phyloP scores from a whole-genome alignment of 2,888 invertebrate species.

The Megamerina dolium region DNA sequence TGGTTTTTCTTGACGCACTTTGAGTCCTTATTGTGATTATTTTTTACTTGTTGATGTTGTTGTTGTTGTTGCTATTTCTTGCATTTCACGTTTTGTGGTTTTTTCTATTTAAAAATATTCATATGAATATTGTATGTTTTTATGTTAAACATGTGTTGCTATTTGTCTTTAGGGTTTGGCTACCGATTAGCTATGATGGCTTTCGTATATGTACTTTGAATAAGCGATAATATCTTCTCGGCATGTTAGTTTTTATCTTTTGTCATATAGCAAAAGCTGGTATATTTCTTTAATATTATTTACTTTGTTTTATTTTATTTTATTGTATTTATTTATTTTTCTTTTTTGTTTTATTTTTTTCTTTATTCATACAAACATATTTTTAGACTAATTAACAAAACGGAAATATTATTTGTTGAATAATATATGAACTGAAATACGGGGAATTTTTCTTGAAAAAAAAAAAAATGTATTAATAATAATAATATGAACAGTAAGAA shows the following conservation, averaged over 20 bases:
- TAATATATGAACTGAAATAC: background rate
- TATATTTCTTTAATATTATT: background rate
- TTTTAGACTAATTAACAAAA: constrained; percentile 19
- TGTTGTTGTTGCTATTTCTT: constrained; percentile 7
- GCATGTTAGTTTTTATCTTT: background rate
- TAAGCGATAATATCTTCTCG: background rate
- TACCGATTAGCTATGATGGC: constrained; percentile 22
- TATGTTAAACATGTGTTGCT: constrained; percentile 6
- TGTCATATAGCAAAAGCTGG: background rate
- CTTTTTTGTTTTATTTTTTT: background rate
- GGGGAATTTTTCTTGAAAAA: too few relatives aligned
- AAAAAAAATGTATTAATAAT: too few relatives aligned
- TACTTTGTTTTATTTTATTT: background rate
- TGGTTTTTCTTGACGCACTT: constrained; percentile 5
- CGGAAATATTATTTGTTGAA: constrained; percentile 19
- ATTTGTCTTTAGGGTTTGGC: constrained; percentile 20
- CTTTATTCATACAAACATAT: background rate
- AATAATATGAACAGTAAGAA: too few relatives aligned
- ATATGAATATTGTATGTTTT: too few relatives aligned
- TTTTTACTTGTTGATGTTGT: constrained; percentile 6
- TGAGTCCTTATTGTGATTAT: constrained; percentile 10
- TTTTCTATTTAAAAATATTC: background rate
- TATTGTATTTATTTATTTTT: background rate
- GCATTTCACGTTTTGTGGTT: background rate
- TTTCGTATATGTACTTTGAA: background rate